Conservation (phyloP, 37 sponge, comb jelly and placozoan species). For the Aplysina aerophoba region DNA sequence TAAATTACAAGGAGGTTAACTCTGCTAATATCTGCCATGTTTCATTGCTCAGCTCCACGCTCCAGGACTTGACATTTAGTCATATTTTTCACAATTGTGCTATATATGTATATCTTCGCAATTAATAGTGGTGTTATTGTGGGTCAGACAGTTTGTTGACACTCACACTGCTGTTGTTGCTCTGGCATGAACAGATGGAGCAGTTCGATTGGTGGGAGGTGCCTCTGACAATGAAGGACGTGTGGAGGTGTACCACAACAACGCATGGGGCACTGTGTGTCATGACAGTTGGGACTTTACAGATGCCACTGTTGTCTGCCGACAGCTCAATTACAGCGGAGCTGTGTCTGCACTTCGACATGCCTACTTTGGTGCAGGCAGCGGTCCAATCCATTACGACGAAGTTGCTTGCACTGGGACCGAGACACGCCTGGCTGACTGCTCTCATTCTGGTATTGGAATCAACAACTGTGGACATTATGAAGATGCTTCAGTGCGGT, state of each 20-base stretch:
- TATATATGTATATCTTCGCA: no score
- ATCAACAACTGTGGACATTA: neutral
- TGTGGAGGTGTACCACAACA: constrained; percentile 30
- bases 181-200: neutral
- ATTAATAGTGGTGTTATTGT: no score
- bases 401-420: constrained; percentile 14
- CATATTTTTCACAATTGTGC: no score
- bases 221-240: neutral
- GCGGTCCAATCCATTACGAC: constrained; percentile 9
- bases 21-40: no score
- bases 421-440: neutral
- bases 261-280: constrained; percentile 43
- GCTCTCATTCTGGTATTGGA: constrained; percentile 5
- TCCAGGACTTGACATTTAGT: no score
- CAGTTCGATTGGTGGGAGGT: constrained; percentile 23
- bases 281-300: constrained; percentile 31
- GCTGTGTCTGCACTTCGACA: neutral
- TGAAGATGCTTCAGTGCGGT: constrained; percentile 20
- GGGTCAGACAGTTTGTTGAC: no score
- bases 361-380: constrained; percentile 10
- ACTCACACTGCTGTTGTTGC: no score
- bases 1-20: no score
- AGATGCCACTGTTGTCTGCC: constrained; percentile 26
- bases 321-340: constrained; percentile 7
- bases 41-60: no score